Conservation (phyloP, 2,888 invertebrate species). For the Clunio marinus region DNA sequence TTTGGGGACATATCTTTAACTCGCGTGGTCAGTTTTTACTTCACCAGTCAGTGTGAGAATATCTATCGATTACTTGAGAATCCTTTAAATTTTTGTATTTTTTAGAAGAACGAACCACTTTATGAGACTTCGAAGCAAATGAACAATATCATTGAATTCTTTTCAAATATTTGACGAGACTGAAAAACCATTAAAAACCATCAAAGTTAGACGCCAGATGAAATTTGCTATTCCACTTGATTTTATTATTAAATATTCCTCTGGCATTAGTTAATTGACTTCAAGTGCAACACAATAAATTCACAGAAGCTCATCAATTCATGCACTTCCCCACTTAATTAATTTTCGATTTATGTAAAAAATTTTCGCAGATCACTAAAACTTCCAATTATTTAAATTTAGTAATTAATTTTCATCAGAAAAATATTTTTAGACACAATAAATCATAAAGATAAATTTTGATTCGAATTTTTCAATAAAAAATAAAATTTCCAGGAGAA, state of each 20-base stretch:
- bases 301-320: too few species aligned
- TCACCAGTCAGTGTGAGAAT: too few species aligned
- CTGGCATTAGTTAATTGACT: background rate
- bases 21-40: too few species aligned
- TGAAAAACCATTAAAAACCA: conserved; percentile 7
- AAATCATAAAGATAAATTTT: background rate
- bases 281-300: background rate
- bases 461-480: too few species aligned
- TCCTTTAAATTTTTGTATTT: background rate
- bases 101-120: background rate
- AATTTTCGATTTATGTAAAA: too few species aligned
- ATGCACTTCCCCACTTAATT: too few species aligned
- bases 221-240: background rate
- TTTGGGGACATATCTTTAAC: too few species aligned
- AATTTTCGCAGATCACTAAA: too few species aligned
- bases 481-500: background rate
- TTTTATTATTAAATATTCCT: background rate
- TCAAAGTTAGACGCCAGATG: conserved; percentile 18
- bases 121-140: conserved; percentile 3
- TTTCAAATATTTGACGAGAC: conserved; percentile 17
- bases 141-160: conserved; percentile 15
- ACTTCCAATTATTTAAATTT: too few species aligned
- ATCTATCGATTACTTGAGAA: too few species aligned
- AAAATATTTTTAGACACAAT: too few species aligned
- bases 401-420: too few species aligned